Evolutionary conservation across 2,113 vertebrate genomes (phyloP), one percentile per base, ranked within the genome.

Genomic region (Irena cyanogastra): DNA sequence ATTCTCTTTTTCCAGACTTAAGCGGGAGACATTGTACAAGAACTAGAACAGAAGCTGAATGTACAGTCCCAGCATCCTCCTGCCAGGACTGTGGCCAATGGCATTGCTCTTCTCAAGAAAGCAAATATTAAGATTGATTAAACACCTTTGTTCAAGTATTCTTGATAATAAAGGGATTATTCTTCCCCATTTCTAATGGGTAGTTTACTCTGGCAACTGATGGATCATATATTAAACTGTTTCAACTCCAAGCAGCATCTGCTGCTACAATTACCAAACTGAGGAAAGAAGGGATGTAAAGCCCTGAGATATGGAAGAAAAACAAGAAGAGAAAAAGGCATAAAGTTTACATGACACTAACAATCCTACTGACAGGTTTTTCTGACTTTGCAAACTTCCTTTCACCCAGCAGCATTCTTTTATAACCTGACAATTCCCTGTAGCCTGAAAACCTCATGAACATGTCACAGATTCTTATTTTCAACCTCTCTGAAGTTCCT

Each of bases 91-190:
- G 96, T 42, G 68, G 94, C 92, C 77, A 18, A 57, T 23, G 70
- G 72, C 80, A 90, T 20, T 90, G 87, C 93, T 97, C 94, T 92
- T 86, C 97, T 94, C 66, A 37, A 93, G 93, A 94, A 97, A 97
- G 94, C 79, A 97, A 98, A 96, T 52, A 97, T 87, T 95, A 86
- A 88, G 90, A 91, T n/a, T 97, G 96, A 98, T 97, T 95, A 96
- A 98, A 97, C 86, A 97, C 89, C 96, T 97, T 95, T 95, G 83
- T 94, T 96, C 96, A 97, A 98, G 97, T 92, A 97, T 86, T 96
- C 93, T 91, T 94, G 93, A 97, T 96, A 98, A 97, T 92, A 97
- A 98, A 97, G 93, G 45, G 17, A 59, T 90, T 83, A 75, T 97
- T 97, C 92, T 97, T 97, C 83, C 89, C 91, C 88, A 81, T 44